Conservation (phyloP, 2,888 invertebrate genomes). For the Drosophila niveifrons region DNA sequence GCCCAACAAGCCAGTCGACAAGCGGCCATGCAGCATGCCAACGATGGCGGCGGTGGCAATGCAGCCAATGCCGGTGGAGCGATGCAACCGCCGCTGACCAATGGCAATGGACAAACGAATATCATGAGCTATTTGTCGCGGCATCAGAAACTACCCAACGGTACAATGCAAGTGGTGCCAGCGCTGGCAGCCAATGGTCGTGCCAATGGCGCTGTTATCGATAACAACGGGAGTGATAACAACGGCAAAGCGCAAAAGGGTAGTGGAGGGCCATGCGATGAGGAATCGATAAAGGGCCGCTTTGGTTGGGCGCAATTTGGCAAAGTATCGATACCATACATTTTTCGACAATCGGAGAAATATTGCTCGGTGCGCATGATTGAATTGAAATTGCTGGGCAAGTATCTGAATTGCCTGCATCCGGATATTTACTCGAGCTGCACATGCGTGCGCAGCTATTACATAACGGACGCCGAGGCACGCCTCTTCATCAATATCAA, state of each 20-base stretch:
- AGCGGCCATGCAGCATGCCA: constrained; percentile 66
- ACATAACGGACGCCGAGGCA: constrained; percentile 96
- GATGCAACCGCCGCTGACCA: constrained; percentile 72
- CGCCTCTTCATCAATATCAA: constrained; percentile 97
- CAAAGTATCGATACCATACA: constrained; percentile 94
- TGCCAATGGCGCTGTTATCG: constrained; percentile 80
- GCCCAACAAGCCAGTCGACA: constrained; percentile 82
- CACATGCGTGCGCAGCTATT: constrained; percentile 96
- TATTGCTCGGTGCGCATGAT: constrained; percentile 98
- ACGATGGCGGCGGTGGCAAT: constrained; percentile 52
- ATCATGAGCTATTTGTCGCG: constrained; percentile 88
- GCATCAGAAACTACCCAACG: constrained; percentile 82
- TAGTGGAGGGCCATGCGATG: constrained; percentile 86
- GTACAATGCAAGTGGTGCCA: constrained; percentile 68
- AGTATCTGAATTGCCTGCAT: constrained; percentile 94
- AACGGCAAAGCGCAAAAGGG: constrained; percentile 42
- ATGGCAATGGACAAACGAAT: constrained; percentile 86
- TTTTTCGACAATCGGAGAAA: constrained; percentile 92
- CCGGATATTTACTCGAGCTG: constrained; percentile 96
- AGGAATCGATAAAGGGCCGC: constrained; percentile 91
- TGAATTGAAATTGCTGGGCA: constrained; percentile 94
- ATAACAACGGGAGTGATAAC: constrained; percentile 76
- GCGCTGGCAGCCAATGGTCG: constrained; percentile 60
- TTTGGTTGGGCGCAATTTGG: constrained; percentile 97
- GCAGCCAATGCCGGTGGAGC: constrained; percentile 38